Base-by-base conservation (phyloP, 1,140 invertebrate species). In the Dinothrombium tinctorium region DNA sequence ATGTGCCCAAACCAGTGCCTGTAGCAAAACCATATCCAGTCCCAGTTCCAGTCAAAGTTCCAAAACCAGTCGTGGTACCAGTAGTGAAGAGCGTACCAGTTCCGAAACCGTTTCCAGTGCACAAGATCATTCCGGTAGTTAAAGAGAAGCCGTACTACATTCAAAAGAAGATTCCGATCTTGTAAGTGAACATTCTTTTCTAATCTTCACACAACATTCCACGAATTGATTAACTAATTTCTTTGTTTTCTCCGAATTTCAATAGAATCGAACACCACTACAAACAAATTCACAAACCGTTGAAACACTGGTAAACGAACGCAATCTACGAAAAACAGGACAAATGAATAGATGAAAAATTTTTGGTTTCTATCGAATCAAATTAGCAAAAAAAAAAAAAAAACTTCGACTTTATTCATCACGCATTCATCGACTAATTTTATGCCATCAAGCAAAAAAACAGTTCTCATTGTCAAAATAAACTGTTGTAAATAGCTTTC, bases 61-160 rank as follows among this genome's bases (percentile, higher is more conserved):
- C 45, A 7, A 50, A 50, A 22, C 48, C 48, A 29, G 31, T 42
- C 6, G 33, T 49, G 14, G 43, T 49, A 19, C 48, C 48, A 25
- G 44, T 50, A 5, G 31, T 41, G 15, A 50, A 50, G 25, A 26
- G 40, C 12, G 47, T 50, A 2, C 48, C 48, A 46, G 33, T 47
- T 43, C 36, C 49, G 36, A 29, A 50, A 40, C 44, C 41, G 45
- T 23, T 50, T 47, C 22, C 49, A 44, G 32, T 56, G 44, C 49
- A 52, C 47, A 40, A 56, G 52, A 42, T 56, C 49, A 41, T 50
- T 52, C 36, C 53, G 50, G 41, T 55, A 40, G 36, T 45, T 49
- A 56, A 47, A 44, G 54, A 54, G 22, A 37, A 40, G 22, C 37
- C 39, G 31, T 35, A 50, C 28, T 29, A 39, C 32, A 40, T 46